Conservation (phyloP, 2,888 invertebrate genomes). For the Heliconius cydno region DNA sequence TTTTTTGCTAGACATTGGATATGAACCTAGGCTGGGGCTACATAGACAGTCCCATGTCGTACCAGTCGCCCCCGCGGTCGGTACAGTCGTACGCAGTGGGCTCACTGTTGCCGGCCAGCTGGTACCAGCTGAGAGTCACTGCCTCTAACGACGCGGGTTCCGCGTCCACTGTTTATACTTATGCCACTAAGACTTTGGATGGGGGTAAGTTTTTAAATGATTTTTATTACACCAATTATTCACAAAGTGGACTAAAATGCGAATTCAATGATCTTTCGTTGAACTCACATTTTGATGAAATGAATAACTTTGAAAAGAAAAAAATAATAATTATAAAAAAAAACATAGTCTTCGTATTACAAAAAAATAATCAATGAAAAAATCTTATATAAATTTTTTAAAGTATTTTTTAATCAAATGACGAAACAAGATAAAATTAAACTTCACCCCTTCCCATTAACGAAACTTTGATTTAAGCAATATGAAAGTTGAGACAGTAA, state of each 20-base stretch:
- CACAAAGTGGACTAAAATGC: background rate
- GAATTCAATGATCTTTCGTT: background rate
- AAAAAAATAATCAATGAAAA: background rate
- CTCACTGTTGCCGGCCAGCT: constrained; percentile 83
- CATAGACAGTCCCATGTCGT: constrained; percentile 62
- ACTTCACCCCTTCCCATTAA: constrained; percentile 1
- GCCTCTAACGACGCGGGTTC: constrained; percentile 86
- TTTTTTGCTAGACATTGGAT: constrained; percentile 62
- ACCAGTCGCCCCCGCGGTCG: constrained; percentile 65
- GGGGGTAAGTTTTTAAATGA: constrained; percentile 75
- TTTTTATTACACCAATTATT: background rate
- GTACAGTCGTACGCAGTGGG: constrained; percentile 79
- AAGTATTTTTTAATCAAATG: background rate
- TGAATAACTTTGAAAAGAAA: too few relatives aligned
- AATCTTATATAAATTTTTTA: background rate
- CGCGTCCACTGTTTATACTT: constrained; percentile 83
- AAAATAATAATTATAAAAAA: too few relatives aligned
- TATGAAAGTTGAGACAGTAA: constrained; percentile 30
- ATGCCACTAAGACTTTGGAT: constrained; percentile 84
- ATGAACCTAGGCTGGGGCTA: constrained; percentile 72
- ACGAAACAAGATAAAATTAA: background rate
- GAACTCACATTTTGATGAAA: background rate
- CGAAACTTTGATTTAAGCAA: constrained; percentile 12
- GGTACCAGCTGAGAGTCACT: constrained; percentile 85
- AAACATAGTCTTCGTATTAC: background rate